Evolutionary conservation across 2,113 vertebrate species (phyloP), one percentile per base, ranked within the genome.

Genomic region (Phylloscopus whistleri): DNA sequence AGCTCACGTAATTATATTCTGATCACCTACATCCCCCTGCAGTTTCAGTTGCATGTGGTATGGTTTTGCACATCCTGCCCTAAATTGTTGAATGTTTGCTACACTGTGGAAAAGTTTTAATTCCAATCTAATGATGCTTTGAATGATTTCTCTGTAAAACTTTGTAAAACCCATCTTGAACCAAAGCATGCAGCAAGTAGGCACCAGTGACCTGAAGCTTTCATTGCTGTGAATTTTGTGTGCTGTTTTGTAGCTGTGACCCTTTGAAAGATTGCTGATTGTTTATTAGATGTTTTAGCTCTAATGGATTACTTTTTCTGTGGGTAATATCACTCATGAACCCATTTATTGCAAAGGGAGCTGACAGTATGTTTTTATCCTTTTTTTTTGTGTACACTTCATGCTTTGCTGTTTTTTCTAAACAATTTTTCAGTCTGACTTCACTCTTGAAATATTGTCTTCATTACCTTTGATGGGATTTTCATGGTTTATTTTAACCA

Each of bases 1-100:
- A 96, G 66, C 41, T 90, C 76, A 93, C 86, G 83, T 96, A 96
- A 96, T 97, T 96, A 90, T 64, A 48, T 96, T 90, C 85, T 62
- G 76, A 84, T 96, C 64, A 46, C 69, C 80, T 94, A 72, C 49
- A 64, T 94, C 35, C 83, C 76, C 83, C 73, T 90, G 90, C 83
- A 95, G 93, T 75, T 95, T 90, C 69, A 60, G 6, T 53, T 92
- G 90, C n/a, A 58, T 87, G 69, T 86, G 79, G n/a, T 74, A 24
- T n/a, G 78, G 37, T 83, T 96, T 93, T 84, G 63, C 41, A 48
- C 62, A 63, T 59, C 64, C 64, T 93, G 90, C 84, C 90, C 92
- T 96, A 93, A 90, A 90, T 95, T 75, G 56, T 26, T 2, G 10
- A 78, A 63, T 59, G 10, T 86, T 84, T 63, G 53, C 67, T 77